Base-by-base conservation (phyloP, 2,113 vertebrate species). In the Promerops cafer region DNA sequence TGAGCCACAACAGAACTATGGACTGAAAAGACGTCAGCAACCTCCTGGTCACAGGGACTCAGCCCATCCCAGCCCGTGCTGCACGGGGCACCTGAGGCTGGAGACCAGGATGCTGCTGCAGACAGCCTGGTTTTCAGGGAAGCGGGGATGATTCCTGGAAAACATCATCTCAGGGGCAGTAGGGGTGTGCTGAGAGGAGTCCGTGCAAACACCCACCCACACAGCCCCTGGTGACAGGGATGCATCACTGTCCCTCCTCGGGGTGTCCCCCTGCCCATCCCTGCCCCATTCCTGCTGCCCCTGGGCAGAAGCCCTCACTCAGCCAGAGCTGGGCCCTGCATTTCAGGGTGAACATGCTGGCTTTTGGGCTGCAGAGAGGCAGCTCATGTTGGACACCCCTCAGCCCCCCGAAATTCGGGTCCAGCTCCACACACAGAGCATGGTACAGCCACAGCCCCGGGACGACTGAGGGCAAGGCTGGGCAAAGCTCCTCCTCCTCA, bases 371-470 rank as follows among this genome's bases (percentile, higher is more conserved):
- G 63, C 82, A 88, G 50, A 70, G 69, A 71, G 22, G 18, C 28
- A 54, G 21, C 9, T 74, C 7, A 1, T 3, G 1, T 0, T 20
- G 81, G 49, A 57, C 65, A 82, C 14, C 40, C 39, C 57, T 74
- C 6, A 4, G 35, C 16, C 13, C 63, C 53, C 28, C 0, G 0
- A 17, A 40, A 35, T 35, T 52, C 0, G 0, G 26, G 45, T 57
- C 63, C 1, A 1, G 52, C n/a, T 8, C 50, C 15, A 3, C 4
- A 6, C 45, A 22, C 0, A 2, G 33, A 9, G 26, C 6, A 2
- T 2, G 31, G 6, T 6, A 8, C 28, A 61, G 42, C 54, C 20
- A 1, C 60, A 64, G 59, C 26, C 18, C 37, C 0, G 0, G 56
- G 21, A 68, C 19, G 30, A 60, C 44, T 2, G 1, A 53, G 77